Conservation (phyloP, 2,797 vertebrate genomes). For the Amblyopsis hoosieri region DNA sequence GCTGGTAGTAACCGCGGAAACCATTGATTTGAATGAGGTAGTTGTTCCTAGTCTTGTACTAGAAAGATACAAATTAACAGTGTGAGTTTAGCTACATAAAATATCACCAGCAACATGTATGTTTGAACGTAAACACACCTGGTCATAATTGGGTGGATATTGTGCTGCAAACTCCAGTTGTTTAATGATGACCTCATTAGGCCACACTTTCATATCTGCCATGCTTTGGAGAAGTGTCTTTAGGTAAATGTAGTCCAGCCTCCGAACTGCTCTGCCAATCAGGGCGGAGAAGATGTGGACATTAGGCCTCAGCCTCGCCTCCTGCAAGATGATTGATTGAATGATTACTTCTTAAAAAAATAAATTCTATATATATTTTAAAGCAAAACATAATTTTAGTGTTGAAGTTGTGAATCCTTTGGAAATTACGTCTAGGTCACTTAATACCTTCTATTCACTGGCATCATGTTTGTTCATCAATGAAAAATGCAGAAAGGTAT, state of each 20-base stretch:
- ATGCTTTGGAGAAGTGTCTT: slow-evolving; percentile 85
- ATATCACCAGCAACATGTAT: background rate
- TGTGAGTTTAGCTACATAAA: background rate
- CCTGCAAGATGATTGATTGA: slow-evolving; percentile 65
- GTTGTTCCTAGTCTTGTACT: slow-evolving; percentile 89
- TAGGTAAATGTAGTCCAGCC: slow-evolving; percentile 88
- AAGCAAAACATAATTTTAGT: too few species aligned
- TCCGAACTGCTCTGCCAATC: slow-evolving; percentile 82
- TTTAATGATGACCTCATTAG: slow-evolving; percentile 89
- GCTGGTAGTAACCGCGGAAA: slow-evolving; percentile 92
- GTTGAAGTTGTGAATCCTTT: too few species aligned
- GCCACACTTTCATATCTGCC: slow-evolving; percentile 78
- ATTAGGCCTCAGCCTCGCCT: slow-evolving; percentile 82
- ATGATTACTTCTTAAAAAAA: background rate
- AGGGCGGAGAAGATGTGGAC: slow-evolving; percentile 87
- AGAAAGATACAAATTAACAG: slow-evolving; percentile 11
- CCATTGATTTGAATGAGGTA: slow-evolving; percentile 92
- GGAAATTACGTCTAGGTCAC: too few species aligned
- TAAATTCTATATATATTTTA: too few species aligned
- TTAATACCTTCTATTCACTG: too few species aligned
- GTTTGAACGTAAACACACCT: slow-evolving; percentile 70
- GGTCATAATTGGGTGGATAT: slow-evolving; percentile 89
- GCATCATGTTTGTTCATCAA: too few species aligned
- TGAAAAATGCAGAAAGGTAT: too few species aligned
- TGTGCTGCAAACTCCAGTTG: slow-evolving; percentile 91